Evolutionary conservation across 2,797 vertebrate genomes (phyloP).

Genomic region (Antennarius maculatus): DNA sequence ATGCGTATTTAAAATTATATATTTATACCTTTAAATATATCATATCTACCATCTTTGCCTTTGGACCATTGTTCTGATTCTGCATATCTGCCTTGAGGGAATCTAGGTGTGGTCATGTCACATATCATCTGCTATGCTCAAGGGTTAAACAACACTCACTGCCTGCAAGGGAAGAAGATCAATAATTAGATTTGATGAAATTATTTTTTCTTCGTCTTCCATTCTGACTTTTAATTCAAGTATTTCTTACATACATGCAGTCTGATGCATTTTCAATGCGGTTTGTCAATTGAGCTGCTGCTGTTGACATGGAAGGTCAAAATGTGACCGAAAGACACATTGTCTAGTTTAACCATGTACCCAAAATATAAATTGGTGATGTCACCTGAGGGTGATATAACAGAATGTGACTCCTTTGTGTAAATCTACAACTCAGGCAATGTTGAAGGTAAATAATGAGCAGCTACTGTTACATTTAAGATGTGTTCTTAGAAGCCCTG

Average conservation of each 20-base stretch:
- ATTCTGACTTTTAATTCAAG: background rate
- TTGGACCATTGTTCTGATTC: constrained; percentile 82
- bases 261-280: constrained; percentile 81
- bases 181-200: no score
- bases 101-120: constrained; percentile 73
- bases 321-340: constrained; percentile 87
- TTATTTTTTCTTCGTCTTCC: background rate
- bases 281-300: constrained; percentile 79
- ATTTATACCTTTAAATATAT: no score
- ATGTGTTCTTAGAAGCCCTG: constrained; percentile 75
- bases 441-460: constrained; percentile 78
- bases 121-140: constrained; percentile 81
- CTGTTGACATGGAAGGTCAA: constrained; percentile 86
- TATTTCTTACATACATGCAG: constrained; percentile 59
- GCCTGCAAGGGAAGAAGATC: constrained; percentile 87
- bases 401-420: constrained; percentile 3
- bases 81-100: constrained; percentile 86
- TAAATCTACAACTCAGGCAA: constrained; percentile 78
- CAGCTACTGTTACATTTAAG: constrained; percentile 79
- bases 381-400: background rate
- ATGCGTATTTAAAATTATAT: background rate
- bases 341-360: constrained; percentile 56
- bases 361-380: background rate
- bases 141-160: constrained; percentile 85
- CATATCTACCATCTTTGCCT: constrained; percentile 78